Percentiles rank a stretch among this genome's conserved stretches.
Conservation (phyloP, 2,113 vertebrate species). For the Acrocephalus arundinaceus region DNA sequence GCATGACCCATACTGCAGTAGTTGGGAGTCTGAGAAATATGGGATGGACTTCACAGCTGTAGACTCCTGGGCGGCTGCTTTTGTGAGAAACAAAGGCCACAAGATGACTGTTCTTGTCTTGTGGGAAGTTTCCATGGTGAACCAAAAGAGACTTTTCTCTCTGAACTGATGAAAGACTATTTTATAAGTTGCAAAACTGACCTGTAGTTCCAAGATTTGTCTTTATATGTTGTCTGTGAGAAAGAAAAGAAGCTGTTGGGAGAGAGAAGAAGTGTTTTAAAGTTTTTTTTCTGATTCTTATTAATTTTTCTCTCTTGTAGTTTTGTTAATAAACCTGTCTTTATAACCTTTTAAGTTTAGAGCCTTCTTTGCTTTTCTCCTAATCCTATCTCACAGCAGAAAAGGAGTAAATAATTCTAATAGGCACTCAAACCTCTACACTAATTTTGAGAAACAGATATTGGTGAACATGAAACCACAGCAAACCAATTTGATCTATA, state of each 20-base stretch:
- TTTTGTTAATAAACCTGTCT: not conserved
- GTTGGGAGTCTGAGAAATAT: not conserved
- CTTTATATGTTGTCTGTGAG: not conserved
- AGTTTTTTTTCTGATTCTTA: not conserved
- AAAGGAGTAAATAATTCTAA: not conserved
- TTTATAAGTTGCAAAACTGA: not conserved
- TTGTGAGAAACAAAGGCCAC: not conserved
- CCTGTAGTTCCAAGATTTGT: not conserved
- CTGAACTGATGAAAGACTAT: not conserved
- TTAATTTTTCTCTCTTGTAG: not conserved
- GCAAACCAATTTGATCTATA: not conserved
- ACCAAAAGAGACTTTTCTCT: not conserved
- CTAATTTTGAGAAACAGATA: not conserved
- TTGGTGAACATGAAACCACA: accelerated
- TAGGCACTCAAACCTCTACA: not conserved
- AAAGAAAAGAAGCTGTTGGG: not conserved
- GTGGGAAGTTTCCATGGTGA: not conserved
- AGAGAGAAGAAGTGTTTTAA: not conserved
- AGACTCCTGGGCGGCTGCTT: not conserved
- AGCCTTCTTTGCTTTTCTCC: not conserved
- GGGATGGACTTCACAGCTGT: not conserved
- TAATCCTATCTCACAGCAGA: not conserved
- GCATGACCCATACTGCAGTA: not conserved
- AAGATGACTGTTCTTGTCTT: not conserved
- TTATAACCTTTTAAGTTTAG: not conserved